phyloP scores from a whole-genome alignment of 2,888 invertebrate species.

The Synanthedon formicaeformis region DNA sequence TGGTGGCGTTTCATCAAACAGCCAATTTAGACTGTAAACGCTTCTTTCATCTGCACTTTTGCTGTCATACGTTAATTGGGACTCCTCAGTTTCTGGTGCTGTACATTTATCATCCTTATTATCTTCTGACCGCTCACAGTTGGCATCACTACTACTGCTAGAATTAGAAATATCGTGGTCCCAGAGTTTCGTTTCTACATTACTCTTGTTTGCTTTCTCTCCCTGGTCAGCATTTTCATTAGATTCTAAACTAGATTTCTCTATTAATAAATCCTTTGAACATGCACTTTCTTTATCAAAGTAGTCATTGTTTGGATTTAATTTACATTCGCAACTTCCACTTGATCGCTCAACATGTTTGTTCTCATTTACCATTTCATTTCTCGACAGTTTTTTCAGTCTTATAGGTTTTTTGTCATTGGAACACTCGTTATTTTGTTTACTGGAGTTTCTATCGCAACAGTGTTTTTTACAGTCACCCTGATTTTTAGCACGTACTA shows the following conservation, averaged over 20 bases:
- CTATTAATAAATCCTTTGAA: constrained; percentile 78
- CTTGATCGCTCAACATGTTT: constrained; percentile 33
- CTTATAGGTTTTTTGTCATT: constrained; percentile 57
- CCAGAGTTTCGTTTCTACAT: constrained; percentile 51
- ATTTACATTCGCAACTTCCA: constrained; percentile 45
- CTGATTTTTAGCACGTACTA: constrained; percentile 49
- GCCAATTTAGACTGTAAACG: constrained; percentile 60
- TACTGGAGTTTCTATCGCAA: constrained; percentile 38
- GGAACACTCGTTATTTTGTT: constrained; percentile 34
- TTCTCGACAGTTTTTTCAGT: constrained; percentile 52
- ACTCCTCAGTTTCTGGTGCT: constrained; percentile 43
- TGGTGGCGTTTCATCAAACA: constrained; percentile 37
- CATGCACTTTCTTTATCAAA: constrained; percentile 77
- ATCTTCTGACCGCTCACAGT: constrained; percentile 37
- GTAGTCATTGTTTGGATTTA: constrained; percentile 40
- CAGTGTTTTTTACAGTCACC: constrained; percentile 48
- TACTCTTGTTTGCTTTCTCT: constrained; percentile 36
- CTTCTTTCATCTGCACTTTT: constrained; percentile 58
- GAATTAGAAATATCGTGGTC: constrained; percentile 71
- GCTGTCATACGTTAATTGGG: constrained; percentile 41
- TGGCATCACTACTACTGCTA: constrained; percentile 70
- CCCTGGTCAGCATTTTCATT: constrained; percentile 51
- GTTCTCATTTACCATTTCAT: constrained; percentile 31
- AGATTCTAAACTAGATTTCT: constrained; percentile 65
- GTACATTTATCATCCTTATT: constrained; percentile 24